Evolutionary conservation across 2,888 invertebrate species (phyloP).

Genomic region (Napeogenes sylphis): DNA sequence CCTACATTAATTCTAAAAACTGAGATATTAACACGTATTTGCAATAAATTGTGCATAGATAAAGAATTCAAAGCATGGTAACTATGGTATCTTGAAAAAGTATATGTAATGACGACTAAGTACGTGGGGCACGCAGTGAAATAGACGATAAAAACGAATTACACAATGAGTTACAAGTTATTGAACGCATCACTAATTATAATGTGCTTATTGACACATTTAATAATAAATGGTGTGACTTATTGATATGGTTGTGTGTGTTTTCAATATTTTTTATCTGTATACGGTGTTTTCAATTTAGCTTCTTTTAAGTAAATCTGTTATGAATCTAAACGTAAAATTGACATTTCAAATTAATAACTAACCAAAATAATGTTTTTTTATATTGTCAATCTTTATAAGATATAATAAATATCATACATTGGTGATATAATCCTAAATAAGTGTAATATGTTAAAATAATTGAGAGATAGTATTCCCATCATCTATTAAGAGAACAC

Average conservation of each 20-base stretch:
- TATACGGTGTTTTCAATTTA: too few relatives aligned
- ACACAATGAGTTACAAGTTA: neutral
- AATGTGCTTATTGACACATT: neutral
- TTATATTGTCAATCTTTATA: too few relatives aligned
- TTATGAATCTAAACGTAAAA: too few relatives aligned
- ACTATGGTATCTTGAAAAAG: neutral
- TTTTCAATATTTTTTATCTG: neutral
- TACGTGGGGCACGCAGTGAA: neutral
- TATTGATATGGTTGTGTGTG: neutral
- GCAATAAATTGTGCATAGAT: neutral
- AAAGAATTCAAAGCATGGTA: constrained; percentile 3
- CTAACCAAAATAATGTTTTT: too few relatives aligned
- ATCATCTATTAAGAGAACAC: constrained; percentile 23
- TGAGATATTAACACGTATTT: neutral
- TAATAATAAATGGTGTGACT: neutral
- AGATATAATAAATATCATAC: too few relatives aligned
- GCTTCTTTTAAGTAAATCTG: too few relatives aligned
- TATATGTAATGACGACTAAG: neutral
- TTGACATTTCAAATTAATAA: too few relatives aligned
- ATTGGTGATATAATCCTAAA: too few relatives aligned
- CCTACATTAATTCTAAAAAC: neutral
- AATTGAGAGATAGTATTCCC: constrained; percentile 10
- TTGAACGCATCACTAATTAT: neutral
- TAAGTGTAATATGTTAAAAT: constrained; percentile 1
- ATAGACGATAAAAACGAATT: neutral